A percentile compares a stretch with the other conserved stretches of the same genome.
Conservation (phyloP, 2,888 invertebrate genomes). For the Caenorhabditis imperialis region DNA sequence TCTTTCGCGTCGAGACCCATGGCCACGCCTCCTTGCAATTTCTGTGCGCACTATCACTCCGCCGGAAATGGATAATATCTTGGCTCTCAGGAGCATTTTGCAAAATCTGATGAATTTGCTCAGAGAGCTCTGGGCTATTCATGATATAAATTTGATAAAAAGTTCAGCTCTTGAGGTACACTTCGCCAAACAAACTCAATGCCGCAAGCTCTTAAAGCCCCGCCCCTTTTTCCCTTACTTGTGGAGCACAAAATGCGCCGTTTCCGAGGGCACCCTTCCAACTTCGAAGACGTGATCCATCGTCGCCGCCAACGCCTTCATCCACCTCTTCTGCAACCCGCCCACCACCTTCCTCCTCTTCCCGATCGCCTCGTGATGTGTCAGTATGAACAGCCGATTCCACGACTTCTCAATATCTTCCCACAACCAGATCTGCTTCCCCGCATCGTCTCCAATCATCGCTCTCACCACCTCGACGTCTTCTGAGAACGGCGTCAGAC, state of each 20-base stretch:
- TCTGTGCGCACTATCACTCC: too few relatives aligned
- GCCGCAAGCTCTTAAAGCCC: too few relatives aligned
- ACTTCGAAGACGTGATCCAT: conserved; percentile 51
- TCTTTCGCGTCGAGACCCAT: too few relatives aligned
- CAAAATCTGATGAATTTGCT: too few relatives aligned
- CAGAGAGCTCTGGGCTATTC: too few relatives aligned
- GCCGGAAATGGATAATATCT: too few relatives aligned
- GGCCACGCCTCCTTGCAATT: too few relatives aligned
- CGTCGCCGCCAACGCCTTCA: conserved; percentile 8
- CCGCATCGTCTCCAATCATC: conserved; percentile 39
- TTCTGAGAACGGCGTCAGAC: conserved; percentile 15
- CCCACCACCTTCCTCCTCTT: conserved; percentile 27
- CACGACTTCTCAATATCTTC: conserved; percentile 48
- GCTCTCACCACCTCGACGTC: conserved; percentile 41
- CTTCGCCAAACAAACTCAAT: too few relatives aligned
- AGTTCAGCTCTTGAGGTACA: too few relatives aligned
- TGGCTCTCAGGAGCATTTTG: too few relatives aligned
- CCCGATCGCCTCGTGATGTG: conserved; percentile 27
- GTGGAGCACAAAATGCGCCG: conserved; percentile 40
- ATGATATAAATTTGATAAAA: too few relatives aligned
- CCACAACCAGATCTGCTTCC: conserved; percentile 43
- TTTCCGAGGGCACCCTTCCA: conserved; percentile 39
- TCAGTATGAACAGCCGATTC: conserved; percentile 46
- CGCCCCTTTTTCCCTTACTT: too few relatives aligned
- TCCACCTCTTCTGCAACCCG: conserved; percentile 34